These are phyloP conservation scores for Callinectes sapidus DNA, from an alignment of 2,888 invertebrate genomes.

Conservation along the genomic window DNA sequence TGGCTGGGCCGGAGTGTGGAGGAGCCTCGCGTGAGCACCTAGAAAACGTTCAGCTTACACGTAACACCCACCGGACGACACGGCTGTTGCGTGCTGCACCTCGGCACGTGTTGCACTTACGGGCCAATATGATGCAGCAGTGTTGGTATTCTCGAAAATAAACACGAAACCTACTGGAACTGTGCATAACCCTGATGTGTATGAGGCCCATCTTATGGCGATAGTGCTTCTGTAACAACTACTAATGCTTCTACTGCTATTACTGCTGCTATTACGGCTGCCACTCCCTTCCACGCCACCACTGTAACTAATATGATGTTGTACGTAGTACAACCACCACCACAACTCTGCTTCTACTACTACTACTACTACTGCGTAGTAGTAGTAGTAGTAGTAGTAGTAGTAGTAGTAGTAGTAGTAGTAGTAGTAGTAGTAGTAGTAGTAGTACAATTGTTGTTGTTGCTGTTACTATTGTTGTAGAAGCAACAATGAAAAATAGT, in stretches of 20 bases:
- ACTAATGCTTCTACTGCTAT: neutral
- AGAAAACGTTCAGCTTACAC: constrained; percentile 19
- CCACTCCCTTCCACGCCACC: neutral
- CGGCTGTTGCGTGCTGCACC: constrained; percentile 21
- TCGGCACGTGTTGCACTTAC: constrained; percentile 20
- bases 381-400: too few relatives aligned
- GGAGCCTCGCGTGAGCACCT: neutral
- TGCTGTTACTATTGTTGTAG: too few relatives aligned
- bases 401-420: too few relatives aligned
- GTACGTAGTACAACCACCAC: neutral
- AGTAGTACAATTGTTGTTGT: too few relatives aligned
- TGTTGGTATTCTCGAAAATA: neutral
- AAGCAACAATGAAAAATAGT: too few relatives aligned
- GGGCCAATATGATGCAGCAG: neutral
- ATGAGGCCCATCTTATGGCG: neutral
- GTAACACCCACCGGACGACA: constrained; percentile 1
- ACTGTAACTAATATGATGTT: neutral
- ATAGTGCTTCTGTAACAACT: neutral
- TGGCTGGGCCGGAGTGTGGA: neutral
- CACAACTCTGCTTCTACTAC: neutral
- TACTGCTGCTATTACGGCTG: neutral
- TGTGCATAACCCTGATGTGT: neutral
- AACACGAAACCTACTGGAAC: neutral
- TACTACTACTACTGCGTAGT: neutral
- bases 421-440: too few relatives aligned